Evolutionary conservation across 2,113 vertebrate genomes (phyloP), one percentile per base, ranked within the genome.

Genomic region (Bubo bubo): DNA sequence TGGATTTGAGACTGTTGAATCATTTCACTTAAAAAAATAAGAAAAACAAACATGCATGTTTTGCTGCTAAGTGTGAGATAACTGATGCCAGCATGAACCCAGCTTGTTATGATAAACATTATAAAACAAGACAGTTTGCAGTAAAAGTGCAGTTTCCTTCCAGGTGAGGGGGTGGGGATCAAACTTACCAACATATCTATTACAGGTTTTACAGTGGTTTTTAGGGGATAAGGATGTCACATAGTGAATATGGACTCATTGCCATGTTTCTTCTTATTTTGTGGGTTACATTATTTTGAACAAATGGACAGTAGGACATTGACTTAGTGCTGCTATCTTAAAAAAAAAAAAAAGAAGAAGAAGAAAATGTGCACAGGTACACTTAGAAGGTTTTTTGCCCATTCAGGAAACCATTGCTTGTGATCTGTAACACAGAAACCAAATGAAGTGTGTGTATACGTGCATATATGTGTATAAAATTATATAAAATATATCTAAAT

Each of bases 371-470:
- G 91, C 97, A 98, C 97, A 98, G 98, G 98, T 98, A 98, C 98
- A 98, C 90, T 96, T 95, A 70, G 86, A 94, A 68, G 35, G 6
- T 87, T 94, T 93, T 98, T 96, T 97, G 72, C 91, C 96, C 96
- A 97, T 97, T 98, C 96, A 98, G 97, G 96, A 98, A 98, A 97
- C 76, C 82, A 93, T 97, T 95, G 86, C 96, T 97, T 98, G 96
- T 97, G 88, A 91, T 97, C 90, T 98, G 64, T 98, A 98, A 96
- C 96, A 91, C 96, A 98, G 96, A 97, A 98, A 98, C 97, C 98
- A 98, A 98, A 98, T 98, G 97, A 98, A 96, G 93, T 98, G 90
- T 97, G 92, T 98, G 93, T 98, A 92, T 98, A 95, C 97, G 93
- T 98, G 97, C 97, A 97, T 96, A 95, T 97, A 97, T 98, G 95